These are phyloP conservation scores for Mycogona germanica DNA, from an alignment of 2,888 invertebrate species.

Conservation along the genomic window DNA sequence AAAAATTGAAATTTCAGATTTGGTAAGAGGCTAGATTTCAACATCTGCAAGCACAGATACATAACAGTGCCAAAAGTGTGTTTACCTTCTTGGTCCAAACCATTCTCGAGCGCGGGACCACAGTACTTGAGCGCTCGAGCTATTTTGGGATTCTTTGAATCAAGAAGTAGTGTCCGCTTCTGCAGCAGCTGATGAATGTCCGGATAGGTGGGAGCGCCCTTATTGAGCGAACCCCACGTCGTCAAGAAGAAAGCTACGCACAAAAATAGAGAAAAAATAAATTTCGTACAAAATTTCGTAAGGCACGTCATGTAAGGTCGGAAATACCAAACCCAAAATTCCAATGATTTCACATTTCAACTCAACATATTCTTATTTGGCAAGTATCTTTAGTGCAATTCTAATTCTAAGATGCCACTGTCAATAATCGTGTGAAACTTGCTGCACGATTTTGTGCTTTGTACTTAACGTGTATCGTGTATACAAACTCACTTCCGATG, in stretches of 20 bases:
- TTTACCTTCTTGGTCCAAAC: conserved; percentile 11
- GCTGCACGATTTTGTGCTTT: background rate
- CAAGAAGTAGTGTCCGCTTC: conserved; percentile 1
- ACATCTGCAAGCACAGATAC: too few relatives aligned
- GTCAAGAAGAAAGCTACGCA: conserved; percentile 8
- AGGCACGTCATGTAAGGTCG: background rate
- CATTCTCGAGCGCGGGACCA: conserved; percentile 43
- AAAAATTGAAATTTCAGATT: background rate
- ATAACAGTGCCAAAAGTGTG: too few relatives aligned
- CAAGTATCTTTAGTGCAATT: too few relatives aligned
- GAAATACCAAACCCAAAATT: background rate
- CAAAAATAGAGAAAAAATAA: background rate
- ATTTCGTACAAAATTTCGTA: background rate
- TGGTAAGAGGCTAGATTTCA: background rate
- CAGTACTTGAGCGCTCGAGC: conserved; percentile 18
- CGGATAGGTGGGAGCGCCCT: background rate
- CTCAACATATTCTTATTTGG: too few relatives aligned
- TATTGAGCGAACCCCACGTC: conserved; percentile 6
- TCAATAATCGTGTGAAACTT: background rate
- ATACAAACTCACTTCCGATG: conserved; percentile 12
- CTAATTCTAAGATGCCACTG: background rate
- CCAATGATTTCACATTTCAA: background rate
- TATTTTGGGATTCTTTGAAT: conserved; percentile 16
- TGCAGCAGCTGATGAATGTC: background rate
- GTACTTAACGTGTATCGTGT: background rate